Evolutionary conservation across 2,113 vertebrate genomes (phyloP).

Genomic region (Mugil cephalus): DNA sequence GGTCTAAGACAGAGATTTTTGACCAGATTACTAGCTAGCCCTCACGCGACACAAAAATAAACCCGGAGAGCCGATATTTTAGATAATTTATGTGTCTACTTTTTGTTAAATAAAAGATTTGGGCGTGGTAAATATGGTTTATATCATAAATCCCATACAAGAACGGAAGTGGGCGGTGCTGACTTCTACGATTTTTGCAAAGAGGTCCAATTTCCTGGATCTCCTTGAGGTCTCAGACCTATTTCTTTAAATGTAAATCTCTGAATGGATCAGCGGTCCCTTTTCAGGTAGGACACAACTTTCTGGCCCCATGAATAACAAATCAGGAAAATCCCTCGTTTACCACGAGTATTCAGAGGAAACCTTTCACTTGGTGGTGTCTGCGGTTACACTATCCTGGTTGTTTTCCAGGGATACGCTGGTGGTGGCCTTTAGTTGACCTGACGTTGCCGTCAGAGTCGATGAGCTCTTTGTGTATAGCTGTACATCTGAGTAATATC

Average conservation of each 20-base stretch:
- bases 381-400: slow-evolving; percentile 21
- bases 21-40: no score
- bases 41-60: no score
- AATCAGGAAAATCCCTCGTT: slow-evolving; percentile 39
- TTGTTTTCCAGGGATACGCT: slow-evolving; percentile 43
- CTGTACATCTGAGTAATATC: slow-evolving; percentile 74
- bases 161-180: background rate
- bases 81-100: no score
- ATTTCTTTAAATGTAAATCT: slow-evolving; percentile 26
- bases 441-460: slow-evolving; percentile 61
- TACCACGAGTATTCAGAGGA: background rate
- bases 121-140: background rate
- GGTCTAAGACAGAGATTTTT: no score
- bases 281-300: slow-evolving; percentile 30
- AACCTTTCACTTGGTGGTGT: slow-evolving; percentile 10
- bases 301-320: slow-evolving; percentile 41
- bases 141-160: background rate
- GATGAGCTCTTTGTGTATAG: slow-evolving; percentile 66
- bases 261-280: slow-evolving; percentile 21
- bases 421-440: slow-evolving; percentile 75
- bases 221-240: background rate
- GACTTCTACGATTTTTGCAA: slow-evolving; percentile 13
- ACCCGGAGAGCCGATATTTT: no score
- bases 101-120: no score
- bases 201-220: background rate